A percentile compares a stretch with the other conserved stretches of the same genome.
Evolutionary conservation across 37 sponge, comb jelly and placozoan genomes (phyloP).

Genomic region (Mnemiopsis leidyi): DNA sequence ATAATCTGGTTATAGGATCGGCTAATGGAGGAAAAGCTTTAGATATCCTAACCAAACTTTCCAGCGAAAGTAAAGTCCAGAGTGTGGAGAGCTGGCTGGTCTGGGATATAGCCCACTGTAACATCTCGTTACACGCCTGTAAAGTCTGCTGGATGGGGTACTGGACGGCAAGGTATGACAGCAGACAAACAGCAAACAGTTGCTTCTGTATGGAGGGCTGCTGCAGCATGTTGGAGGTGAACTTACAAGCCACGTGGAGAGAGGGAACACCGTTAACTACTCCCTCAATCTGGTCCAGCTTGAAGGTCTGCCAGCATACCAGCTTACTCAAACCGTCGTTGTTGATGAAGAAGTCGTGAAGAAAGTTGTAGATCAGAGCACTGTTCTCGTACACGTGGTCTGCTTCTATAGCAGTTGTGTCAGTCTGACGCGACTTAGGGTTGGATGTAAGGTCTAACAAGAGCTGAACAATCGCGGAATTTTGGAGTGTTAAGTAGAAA

Average conservation of each 20-base stretch:
- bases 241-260: slow-evolving; percentile 46
- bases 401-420: background rate
- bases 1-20: slow-evolving; percentile 31
- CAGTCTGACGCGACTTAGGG: background rate
- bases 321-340: slow-evolving; percentile 59
- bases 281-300: background rate
- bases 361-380: slow-evolving; percentile 61
- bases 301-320: slow-evolving; percentile 63
- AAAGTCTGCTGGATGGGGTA: slow-evolving; percentile 60
- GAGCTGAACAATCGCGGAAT: slow-evolving; percentile 45
- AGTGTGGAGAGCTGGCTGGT: background rate
- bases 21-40: slow-evolving; percentile 43
- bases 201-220: slow-evolving; percentile 27
- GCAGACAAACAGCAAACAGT: slow-evolving; percentile 46
- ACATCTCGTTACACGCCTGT: slow-evolving; percentile 39
- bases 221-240: background rate
- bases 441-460: slow-evolving; percentile 8
- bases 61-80: slow-evolving; percentile 1
- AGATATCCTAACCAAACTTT: slow-evolving; percentile 9
- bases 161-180: slow-evolving; percentile 49
- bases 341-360: slow-evolving; percentile 61
- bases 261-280: slow-evolving; percentile 52
- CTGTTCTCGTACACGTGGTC: slow-evolving; percentile 39
- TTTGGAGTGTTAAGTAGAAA: slow-evolving; percentile 22
- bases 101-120: slow-evolving; percentile 23